phyloP scores from a whole-genome alignment of 1,140 invertebrate species.

The Polypedilum vanderplanki region DNA sequence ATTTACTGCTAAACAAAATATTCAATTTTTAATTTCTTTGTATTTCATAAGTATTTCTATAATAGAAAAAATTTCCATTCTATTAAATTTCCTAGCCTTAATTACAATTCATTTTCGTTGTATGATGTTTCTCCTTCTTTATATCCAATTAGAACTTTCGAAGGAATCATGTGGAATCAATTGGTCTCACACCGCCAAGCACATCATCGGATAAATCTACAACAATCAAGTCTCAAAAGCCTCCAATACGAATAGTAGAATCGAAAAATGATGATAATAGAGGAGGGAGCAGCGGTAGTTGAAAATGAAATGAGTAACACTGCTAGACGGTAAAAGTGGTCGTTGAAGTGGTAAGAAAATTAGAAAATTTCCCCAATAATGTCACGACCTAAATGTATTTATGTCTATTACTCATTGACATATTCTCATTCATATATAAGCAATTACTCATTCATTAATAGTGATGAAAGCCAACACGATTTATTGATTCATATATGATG shows the following conservation, averaged over 20 bases:
- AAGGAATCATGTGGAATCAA: conserved; percentile 3
- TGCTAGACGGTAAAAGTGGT: background rate
- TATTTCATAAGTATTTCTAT: too few relatives aligned
- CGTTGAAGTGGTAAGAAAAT: background rate
- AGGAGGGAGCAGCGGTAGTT: background rate
- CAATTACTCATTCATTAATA: too few relatives aligned
- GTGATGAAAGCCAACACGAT: too few relatives aligned
- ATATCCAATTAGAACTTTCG: background rate
- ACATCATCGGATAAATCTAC: background rate
- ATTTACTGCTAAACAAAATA: too few relatives aligned
- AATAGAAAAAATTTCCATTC: too few relatives aligned
- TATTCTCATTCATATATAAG: too few relatives aligned
- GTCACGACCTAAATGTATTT: background rate
- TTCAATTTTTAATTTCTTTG: too few relatives aligned
- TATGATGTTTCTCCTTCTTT: background rate
- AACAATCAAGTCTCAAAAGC: background rate
- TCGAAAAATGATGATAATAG: background rate
- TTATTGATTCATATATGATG: too few relatives aligned
- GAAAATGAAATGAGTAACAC: background rate
- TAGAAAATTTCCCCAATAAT: conserved; percentile 1
- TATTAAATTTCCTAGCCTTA: too few relatives aligned
- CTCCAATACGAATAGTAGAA: background rate
- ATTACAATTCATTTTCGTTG: background rate
- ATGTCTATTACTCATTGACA: background rate
- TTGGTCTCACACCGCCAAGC: conserved; percentile 14